Conservation (phyloP, 1,140 invertebrate species). For the Drosophila fuyamai region DNA sequence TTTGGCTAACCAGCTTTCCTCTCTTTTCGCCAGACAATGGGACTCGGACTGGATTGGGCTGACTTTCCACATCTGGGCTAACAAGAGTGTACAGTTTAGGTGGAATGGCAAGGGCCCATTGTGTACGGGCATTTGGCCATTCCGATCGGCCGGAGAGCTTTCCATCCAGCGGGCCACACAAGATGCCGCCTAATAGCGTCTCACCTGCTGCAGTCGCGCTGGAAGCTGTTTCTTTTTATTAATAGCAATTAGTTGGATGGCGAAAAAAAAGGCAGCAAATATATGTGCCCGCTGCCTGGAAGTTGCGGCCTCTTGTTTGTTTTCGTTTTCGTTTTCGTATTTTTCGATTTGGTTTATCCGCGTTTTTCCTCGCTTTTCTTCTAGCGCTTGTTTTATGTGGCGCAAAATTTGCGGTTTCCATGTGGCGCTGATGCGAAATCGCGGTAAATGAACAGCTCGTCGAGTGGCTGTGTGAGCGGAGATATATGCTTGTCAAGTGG, state of each 20-base stretch:
- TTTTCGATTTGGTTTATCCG: conserved; percentile 29
- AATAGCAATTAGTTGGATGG: conserved; percentile 70
- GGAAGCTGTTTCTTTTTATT: conserved; percentile 66
- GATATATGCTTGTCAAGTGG: conserved; percentile 43
- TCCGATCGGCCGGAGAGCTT: conserved; percentile 31
- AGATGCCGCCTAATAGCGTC: conserved; percentile 50
- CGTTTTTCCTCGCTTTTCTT: conserved; percentile 44
- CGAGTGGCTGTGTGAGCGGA: conserved; percentile 22
- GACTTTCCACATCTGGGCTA: conserved; percentile 55
- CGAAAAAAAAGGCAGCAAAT: conserved; percentile 30
- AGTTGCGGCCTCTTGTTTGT: conserved; percentile 55
- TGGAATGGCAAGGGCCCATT: conserved; percentile 41
- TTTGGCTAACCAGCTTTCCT: conserved; percentile 54
- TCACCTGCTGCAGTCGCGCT: conserved; percentile 37
- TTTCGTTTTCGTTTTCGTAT: conserved; percentile 20
- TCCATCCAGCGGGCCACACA: conserved; percentile 51
- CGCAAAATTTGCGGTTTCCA: conserved; percentile 69
- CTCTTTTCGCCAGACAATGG: conserved; percentile 42
- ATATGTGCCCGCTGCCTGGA: conserved; percentile 48
- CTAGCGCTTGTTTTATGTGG: conserved; percentile 63
- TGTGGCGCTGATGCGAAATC: conserved; percentile 55
- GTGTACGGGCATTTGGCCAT: conserved; percentile 26
- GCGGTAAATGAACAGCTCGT: conserved; percentile 42
- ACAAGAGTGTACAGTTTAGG: conserved; percentile 24
- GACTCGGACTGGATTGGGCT: conserved; percentile 19